phyloP scores from a whole-genome alignment of 1,140 invertebrate genomes.

The Drosophila seguyi region DNA sequence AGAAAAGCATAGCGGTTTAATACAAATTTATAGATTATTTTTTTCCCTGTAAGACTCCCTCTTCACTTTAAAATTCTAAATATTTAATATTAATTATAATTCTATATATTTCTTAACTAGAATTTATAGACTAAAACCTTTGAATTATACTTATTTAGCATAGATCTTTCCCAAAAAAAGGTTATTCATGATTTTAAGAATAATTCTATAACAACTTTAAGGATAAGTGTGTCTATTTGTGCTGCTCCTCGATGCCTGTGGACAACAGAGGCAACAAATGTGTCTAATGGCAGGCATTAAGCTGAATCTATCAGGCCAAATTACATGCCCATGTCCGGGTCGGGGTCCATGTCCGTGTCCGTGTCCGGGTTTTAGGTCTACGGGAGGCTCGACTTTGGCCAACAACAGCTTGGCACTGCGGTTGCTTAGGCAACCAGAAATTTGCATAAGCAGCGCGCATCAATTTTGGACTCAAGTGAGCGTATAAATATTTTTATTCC shows the following conservation, averaged over 20 bases:
- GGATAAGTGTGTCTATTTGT: slow-evolving; percentile 1
- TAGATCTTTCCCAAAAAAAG: too few relatives aligned
- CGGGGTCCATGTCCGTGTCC: slow-evolving; percentile 35
- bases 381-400: slow-evolving; percentile 10
- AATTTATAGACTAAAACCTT: too few relatives aligned
- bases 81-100: too few relatives aligned
- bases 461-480: slow-evolving; percentile 73
- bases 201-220: background rate
- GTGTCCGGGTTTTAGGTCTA: background rate
- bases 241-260: slow-evolving; percentile 20
- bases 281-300: slow-evolving; percentile 75
- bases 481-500: slow-evolving; percentile 79
- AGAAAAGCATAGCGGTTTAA: too few relatives aligned
- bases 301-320: slow-evolving; percentile 73
- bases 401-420: slow-evolving; percentile 58
- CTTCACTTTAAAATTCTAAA: too few relatives aligned
- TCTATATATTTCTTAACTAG: too few relatives aligned
- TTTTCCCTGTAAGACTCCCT: too few relatives aligned
- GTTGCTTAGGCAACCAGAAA: slow-evolving; percentile 75
- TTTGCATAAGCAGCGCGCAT: slow-evolving; percentile 79
- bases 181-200: background rate
- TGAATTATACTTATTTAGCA: background rate
- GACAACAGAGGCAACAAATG: slow-evolving; percentile 65
- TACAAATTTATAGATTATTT: too few relatives aligned
- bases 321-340: slow-evolving; percentile 64